Base-by-base conservation (phyloP, 2,113 vertebrate species). In the Eulacestoma nigropectus region DNA sequence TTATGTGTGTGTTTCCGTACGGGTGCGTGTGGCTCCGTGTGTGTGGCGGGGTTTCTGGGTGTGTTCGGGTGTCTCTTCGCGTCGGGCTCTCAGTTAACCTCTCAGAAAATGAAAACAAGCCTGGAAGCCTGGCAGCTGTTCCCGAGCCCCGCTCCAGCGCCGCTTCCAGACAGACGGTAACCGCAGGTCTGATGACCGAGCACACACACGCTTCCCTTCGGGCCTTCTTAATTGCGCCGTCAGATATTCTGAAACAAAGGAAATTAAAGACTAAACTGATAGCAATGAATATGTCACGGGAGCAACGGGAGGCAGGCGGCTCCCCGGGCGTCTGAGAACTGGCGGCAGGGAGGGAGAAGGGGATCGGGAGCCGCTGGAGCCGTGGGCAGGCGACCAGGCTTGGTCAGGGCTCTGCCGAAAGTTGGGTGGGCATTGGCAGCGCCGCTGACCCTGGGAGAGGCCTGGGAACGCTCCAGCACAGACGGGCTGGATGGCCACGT, bases 141-240 rank as follows among this genome's bases (percentile, higher is more conserved):
- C 52, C 87, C 64, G 21, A 87, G 26, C 55, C 63, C 63, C 5
- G 74, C 92, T 88, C 92, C 93, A 90, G 74, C 69, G 0, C 77
- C 4, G 65, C 80, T 90, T 92, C 84, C 85, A 96, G 94, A 84
- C 97, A 95, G 89, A 62, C 80, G 22, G 90, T 42, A 89, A 94
- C 93, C 84, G 4, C 94, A 95, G 75, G 87, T 89, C 87, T 95
- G 94, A 95, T 92, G 94, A 94, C 70, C 76, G 53, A 92, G 96
- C 92, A 80, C 80, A 94, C 83, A 93, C 73, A 65, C 62, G 30
- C 56, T 92, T 70, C 91, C 91, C 94, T 89, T 59, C 52, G 30
- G 93, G 77, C 68, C 68, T 44, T 57, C 83, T 84, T 68, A 80
- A 90, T 37, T 59, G 87, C 35, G 3, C 89, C 9, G 78, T 87